Conservation (phyloP, 2,113 vertebrate species). For the Gulo gulo region DNA sequence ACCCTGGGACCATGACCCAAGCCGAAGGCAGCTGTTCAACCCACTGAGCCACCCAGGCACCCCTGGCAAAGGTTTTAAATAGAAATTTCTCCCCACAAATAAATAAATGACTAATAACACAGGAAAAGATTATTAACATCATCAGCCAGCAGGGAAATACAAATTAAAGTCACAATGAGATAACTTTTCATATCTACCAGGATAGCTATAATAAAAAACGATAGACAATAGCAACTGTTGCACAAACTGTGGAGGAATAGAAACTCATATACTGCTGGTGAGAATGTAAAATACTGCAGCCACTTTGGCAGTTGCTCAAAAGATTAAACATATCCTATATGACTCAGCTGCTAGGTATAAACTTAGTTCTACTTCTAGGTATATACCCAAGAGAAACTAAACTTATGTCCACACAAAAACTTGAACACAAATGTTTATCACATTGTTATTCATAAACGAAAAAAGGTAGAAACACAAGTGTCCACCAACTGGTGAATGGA, state of each 20-base stretch:
- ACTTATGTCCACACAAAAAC: background rate
- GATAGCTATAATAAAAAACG: background rate
- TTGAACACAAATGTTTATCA: background rate
- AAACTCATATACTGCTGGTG: background rate
- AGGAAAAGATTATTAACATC: background rate
- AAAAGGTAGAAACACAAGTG: background rate
- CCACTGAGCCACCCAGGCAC: too few species aligned
- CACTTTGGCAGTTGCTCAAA: background rate
- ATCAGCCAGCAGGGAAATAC: background rate
- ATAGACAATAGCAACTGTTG: background rate
- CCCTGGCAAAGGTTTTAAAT: background rate
- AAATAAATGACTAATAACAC: background rate
- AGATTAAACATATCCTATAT: background rate
- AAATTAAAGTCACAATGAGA: conserved; percentile 2
- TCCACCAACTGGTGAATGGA: background rate
- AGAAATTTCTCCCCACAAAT: background rate
- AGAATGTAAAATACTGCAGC: background rate
- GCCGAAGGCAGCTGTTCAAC: too few species aligned
- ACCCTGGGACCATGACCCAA: too few species aligned
- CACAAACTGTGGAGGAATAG: background rate
- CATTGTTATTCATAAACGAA: background rate
- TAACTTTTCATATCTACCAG: background rate
- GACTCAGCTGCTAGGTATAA: background rate
- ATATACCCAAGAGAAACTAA: background rate
- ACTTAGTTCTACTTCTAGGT: background rate